Base-by-base conservation (phyloP, 2,797 vertebrate genomes). In the Petrocephalus schoutedeni region DNA sequence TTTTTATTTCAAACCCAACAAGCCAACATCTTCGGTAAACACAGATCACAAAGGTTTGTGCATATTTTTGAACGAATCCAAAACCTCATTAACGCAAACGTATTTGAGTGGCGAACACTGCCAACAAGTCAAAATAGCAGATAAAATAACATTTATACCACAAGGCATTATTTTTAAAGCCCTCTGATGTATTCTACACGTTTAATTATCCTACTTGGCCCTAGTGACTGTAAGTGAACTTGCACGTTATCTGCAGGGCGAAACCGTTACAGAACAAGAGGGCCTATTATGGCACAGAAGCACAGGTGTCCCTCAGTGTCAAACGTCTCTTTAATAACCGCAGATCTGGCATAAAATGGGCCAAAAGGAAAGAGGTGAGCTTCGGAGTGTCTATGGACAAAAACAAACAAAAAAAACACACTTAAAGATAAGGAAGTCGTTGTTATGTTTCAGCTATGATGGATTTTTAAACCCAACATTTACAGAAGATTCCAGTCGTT, bases 81-180 rank as follows among this genome's bases (percentile, higher is more conserved):
- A 59, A 61, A n/a, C 77, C 74, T 1, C n/a, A 89, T 61, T 61
- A 84, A 41, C 36, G 14, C 4, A n/a, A 83, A 51, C 3, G n/a
- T 14, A 10, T 87, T 61, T 45, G 86, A 84, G 80, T 45, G 77
- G 89, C 54, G 83, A 88, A 86, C 54, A 54, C 41, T 19, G 87
- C 86, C 67, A 89, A 89, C 74, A 85, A 80, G 87, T 88, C 85
- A 88, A 89, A 88, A 57, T 7, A 67, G 58, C 53, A 80, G 16
- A 54, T 23, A 58, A 32, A 58, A 53, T 23, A 56, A 51, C 74
- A 64, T 51, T 84, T 59, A 80, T 67, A 64, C 57, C 87, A 64
- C 80, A 12, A 67, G 58, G 41, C 53, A 53, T 54, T 32, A 32
- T 4, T 23, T 64, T 59, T 51, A n/a, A 84, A 23, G 41, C 58